Conservation (phyloP, 2,888 invertebrate genomes). For the Eilema depressum region DNA sequence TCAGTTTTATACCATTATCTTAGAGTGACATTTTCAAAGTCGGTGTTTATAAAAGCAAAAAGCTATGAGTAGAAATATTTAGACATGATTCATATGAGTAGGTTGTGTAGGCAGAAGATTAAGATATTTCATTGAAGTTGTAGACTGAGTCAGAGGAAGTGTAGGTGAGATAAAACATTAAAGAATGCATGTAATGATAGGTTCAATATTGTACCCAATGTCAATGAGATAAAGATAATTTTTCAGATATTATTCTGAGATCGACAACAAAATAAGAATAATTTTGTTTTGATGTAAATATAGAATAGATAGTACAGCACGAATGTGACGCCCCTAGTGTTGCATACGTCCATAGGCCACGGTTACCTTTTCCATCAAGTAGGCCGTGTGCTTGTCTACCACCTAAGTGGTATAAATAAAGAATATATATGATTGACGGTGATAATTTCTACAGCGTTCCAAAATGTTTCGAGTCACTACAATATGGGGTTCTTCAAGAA, state of each 20-base stretch:
- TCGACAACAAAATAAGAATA: neutral
- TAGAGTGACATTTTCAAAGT: neutral
- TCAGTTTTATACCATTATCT: neutral
- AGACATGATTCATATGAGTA: slow-evolving; percentile 2
- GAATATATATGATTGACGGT: too few relatives aligned
- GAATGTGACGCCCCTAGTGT: too few relatives aligned
- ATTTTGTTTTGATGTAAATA: neutral
- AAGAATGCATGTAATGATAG: neutral
- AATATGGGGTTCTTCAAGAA: too few relatives aligned
- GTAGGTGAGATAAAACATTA: neutral
- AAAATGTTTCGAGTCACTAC: too few relatives aligned
- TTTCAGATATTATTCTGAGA: neutral
- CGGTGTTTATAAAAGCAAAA: neutral
- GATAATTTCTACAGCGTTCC: too few relatives aligned
- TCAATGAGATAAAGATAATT: slow-evolving; percentile 7
- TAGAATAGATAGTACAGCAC: too few relatives aligned
- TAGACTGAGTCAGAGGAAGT: slow-evolving; percentile 10
- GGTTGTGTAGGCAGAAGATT: neutral
- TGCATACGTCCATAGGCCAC: too few relatives aligned
- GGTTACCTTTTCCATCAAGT: too few relatives aligned
- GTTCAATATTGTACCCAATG: slow-evolving; percentile 1
- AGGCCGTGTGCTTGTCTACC: too few relatives aligned
- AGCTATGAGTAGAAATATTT: neutral
- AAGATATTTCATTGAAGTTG: slow-evolving; percentile 2
- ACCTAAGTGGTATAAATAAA: too few relatives aligned